Percentiles rank a stretch among this genome's conserved stretches.
phyloP scores from a whole-genome alignment of 1,140 invertebrate genomes.

The Brachionus calyciflorus region DNA sequence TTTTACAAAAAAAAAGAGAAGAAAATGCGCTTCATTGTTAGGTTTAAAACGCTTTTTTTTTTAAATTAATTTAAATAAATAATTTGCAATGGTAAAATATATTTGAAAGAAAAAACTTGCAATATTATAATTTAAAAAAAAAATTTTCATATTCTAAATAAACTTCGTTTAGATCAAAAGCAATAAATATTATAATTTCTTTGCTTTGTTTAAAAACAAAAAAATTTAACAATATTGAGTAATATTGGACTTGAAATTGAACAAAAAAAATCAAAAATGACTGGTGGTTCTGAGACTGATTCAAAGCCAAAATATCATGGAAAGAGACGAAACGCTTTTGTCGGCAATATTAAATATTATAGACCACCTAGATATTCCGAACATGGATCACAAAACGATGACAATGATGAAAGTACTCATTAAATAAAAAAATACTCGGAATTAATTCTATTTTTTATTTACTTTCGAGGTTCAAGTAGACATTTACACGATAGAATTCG shows the following conservation, averaged over 20 bases:
- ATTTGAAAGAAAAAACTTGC: too few species aligned
- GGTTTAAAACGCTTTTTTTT: too few species aligned
- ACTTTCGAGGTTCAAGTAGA: not conserved
- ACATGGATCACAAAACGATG: too few species aligned
- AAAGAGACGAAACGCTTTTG: constrained; percentile 39
- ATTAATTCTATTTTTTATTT: not conserved
- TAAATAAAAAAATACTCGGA: not conserved
- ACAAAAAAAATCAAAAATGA: constrained; percentile 12
- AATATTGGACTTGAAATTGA: too few species aligned
- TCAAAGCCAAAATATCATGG: constrained; percentile 20
- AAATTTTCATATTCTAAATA: constrained; percentile 6
- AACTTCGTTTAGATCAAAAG: not conserved
- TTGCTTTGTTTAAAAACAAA: not conserved
- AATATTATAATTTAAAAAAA: too few species aligned
- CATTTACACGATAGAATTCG: not conserved
- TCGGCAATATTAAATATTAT: constrained; percentile 15
- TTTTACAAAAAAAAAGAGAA: too few species aligned
- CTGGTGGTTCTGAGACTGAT: not conserved
- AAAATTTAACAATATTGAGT: not conserved
- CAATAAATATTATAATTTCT: not conserved
- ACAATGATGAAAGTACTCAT: not conserved
- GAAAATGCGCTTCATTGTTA: too few species aligned
- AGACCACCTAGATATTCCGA: not conserved
- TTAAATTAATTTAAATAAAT: too few species aligned
- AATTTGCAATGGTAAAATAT: too few species aligned